Evolutionary conservation across 2,888 invertebrate genomes (phyloP).

Genomic region (Craniophora ligustri): DNA sequence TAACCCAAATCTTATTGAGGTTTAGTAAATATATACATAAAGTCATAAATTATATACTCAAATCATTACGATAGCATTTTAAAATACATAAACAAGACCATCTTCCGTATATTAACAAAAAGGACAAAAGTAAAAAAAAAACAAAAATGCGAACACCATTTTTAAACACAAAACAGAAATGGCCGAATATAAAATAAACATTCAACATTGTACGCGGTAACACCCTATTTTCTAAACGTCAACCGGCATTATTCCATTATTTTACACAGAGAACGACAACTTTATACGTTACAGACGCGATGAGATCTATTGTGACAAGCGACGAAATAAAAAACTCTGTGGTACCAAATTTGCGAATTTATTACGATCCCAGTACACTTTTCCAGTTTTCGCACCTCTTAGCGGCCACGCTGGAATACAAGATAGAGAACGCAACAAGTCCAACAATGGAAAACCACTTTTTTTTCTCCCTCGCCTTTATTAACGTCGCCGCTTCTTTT

Average conservation of each 20-base stretch:
- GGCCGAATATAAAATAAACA: conserved; percentile 12
- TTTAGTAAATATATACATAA: too few species aligned
- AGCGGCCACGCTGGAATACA: conserved; percentile 52
- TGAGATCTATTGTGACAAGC: conserved; percentile 43
- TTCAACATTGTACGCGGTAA: conserved; percentile 8
- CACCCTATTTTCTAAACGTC: conserved; percentile 29
- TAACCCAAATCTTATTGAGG: too few species aligned
- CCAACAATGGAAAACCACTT: conserved; percentile 63
- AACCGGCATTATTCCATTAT: conserved; percentile 25
- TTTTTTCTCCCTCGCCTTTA: conserved; percentile 64
- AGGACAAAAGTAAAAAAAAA: conserved; percentile 13
- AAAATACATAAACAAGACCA: conserved; percentile 16
- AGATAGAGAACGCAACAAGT: conserved; percentile 75
- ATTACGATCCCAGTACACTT: conserved; percentile 29
- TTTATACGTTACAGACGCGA: conserved; percentile 35
- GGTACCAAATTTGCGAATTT: conserved; percentile 43
- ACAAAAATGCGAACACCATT: conserved; percentile 5
- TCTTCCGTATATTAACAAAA: conserved; percentile 13
- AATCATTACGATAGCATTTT: too few species aligned
- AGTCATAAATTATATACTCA: too few species aligned
- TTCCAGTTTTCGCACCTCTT: conserved; percentile 20
- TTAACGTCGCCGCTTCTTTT: conserved; percentile 63
- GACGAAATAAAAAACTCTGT: conserved; percentile 34
- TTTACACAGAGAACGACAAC: conserved; percentile 32
- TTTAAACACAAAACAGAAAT: conserved; percentile 11